A percentile compares a stretch with the other conserved stretches of the same genome.
These are phyloP conservation scores for Dinoponera quadriceps DNA, from an alignment of 1,140 invertebrate genomes.

Conservation along the genomic window DNA sequence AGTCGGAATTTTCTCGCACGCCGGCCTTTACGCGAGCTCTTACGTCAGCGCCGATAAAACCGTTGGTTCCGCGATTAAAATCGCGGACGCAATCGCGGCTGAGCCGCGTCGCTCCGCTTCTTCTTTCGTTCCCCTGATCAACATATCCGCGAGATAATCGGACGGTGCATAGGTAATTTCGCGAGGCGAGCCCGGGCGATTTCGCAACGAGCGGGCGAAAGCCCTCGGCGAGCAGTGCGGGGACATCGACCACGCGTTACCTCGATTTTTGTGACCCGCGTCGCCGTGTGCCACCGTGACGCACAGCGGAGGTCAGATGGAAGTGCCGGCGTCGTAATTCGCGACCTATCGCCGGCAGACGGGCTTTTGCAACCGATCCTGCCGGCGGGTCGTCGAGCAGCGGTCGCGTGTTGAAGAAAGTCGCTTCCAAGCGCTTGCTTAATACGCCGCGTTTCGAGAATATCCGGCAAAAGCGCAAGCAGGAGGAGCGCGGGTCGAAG, in stretches of 20 bases:
- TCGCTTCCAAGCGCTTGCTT: conserved; percentile 59
- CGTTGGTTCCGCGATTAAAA: conserved; percentile 42
- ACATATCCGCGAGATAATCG: conserved; percentile 52
- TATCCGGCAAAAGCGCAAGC: conserved; percentile 1
- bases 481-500: neutral
- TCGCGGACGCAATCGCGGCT: conserved; percentile 4
- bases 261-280: conserved; percentile 18
- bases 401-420: conserved; percentile 69
- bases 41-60: conserved; percentile 41
- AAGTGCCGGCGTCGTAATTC: conserved; percentile 49
- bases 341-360: conserved; percentile 50
- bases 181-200: conserved; percentile 2
- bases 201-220: conserved; percentile 44
- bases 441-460: conserved; percentile 44
- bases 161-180: conserved; percentile 37
- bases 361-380: conserved; percentile 64
- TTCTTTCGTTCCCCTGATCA: conserved; percentile 58
- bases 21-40: conserved; percentile 14
- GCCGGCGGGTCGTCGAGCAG: conserved; percentile 39
- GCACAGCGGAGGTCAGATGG: conserved; percentile 40
- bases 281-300: conserved; percentile 19
- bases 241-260: conserved; percentile 14
- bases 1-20: conserved; percentile 23
- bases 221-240: too few species aligned
- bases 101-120: conserved; percentile 43